phyloP scores from a whole-genome alignment of 2,113 vertebrate genomes.

The Callocephalon fimbriatum region DNA sequence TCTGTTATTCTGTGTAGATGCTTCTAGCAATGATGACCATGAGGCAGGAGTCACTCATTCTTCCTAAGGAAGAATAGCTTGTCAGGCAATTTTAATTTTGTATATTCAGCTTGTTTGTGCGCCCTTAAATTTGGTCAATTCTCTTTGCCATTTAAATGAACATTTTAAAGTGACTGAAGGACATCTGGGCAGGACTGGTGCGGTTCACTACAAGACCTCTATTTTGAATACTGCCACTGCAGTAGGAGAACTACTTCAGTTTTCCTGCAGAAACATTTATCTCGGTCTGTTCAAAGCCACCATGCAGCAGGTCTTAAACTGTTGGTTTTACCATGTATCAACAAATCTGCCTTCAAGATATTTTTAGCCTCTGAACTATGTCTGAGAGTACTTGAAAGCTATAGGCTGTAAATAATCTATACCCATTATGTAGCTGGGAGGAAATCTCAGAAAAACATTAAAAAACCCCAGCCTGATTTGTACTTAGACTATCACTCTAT shows the following conservation, averaged over 20 bases:
- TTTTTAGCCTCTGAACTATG: background rate
- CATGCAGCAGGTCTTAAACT: accelerated
- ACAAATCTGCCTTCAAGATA: background rate
- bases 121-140: background rate
- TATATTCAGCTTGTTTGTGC: background rate
- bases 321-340: background rate
- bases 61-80: background rate
- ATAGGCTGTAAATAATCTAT: background rate
- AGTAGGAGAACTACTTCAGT: background rate
- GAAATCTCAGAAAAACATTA: background rate
- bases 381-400: background rate
- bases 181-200: background rate
- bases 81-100: background rate
- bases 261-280: background rate
- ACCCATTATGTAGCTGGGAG: background rate
- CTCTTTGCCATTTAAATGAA: background rate
- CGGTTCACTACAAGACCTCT: background rate
- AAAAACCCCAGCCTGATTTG: background rate
- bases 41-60: background rate
- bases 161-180: background rate
- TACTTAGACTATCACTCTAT: background rate
- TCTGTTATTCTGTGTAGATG: background rate
- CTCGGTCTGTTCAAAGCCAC: background rate
- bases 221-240: background rate
- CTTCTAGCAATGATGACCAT: background rate